Evolutionary conservation across 23 tunicate species (phyloP), one percentile per base, ranked within the genome.

Genomic region (Trididemnum clinides): DNA sequence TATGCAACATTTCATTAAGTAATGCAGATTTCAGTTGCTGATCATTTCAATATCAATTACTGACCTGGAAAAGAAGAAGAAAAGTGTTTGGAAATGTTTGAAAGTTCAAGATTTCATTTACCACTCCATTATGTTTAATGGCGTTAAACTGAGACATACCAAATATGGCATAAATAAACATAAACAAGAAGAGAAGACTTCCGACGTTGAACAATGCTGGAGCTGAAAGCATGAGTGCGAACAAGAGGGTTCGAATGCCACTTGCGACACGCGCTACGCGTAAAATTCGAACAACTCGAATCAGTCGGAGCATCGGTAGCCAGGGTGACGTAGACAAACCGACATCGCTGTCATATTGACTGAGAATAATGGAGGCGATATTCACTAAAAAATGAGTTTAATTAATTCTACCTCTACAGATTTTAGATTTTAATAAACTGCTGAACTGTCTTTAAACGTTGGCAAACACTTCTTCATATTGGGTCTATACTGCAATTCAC

Each of bases 121-220:
- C 77, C 10, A 90, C 97, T 29, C 86, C 97, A 21, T 77, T 87
- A 21, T 92, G 70, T 50, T 87, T 88, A 25, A 92, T 80, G 51
- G 77, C 86, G 23, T 85, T 64, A 71, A 92, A 92, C 33, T 92
- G 97, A 21, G 87, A 78, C 97, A 92, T 92, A 51, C 97, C 97
- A 75, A 92, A 87, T 7, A 92, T 92, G 28, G 97, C 91, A 57
- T 85, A 92, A 50, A 92, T 92, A 77, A 84, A 92, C 83, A 92
- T 87, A 37, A 92, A 87, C 18, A 92, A 76, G 51, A 92, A 57
- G 26, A 92, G 65, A 27, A 92, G 64, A 50, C 89, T 84, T 32
- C 97, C 97, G 31, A 92, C 91, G 59, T 92, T 92, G 28, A 92
- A 39, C 3, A 92, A 78, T 4, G 97, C 97, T 29, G 97, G 97